Base-by-base conservation (phyloP, 2,797 vertebrate genomes). In the Hybognathus amarus region DNA sequence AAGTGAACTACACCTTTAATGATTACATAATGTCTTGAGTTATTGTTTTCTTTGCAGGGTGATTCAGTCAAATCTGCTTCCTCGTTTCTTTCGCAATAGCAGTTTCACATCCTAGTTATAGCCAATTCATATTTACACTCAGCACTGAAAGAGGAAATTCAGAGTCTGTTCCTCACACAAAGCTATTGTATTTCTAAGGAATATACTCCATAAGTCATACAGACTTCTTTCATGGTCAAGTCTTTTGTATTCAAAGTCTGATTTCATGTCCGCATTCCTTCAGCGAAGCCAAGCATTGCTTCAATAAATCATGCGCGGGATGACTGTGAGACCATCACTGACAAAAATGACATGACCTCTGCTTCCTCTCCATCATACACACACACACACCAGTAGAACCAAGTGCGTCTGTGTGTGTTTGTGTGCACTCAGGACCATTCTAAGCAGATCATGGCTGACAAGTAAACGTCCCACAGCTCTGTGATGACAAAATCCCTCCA, bases 401-500 rank as follows among this genome's bases (percentile, higher is more conserved):
- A 1, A 40, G 50, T 52, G 9, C 11, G 1, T 50, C 15, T 52
- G 47, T 50, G 6, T 22, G 54, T n/a, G 56, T 59, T 11, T 1
- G 56, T 6, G 24, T 6, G 12, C 12, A 63, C 24, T 27, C 47
- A 42, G 63, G 63, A 67, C 73, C 78, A 64, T 79, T 80, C 70
- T 59, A 27, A 59, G 69, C 63, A 69, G 70, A 85, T 80, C 83
- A 77, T 61, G 54, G 73, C 33, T 76, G 78, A 84, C 64, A 75
- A 76, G 27, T 42, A 64, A 59, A 63, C 61, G 33, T 66, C 76
- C 68, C 75, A 78, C 76, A 71, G 83, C 83, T 78, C 66, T 71
- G 56, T 64, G 79, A 66, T 64, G 68, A 74, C 69, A 84, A 78
- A 69, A 75, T 82, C 71, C 80, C 71, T 75, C 71, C 61, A 75